These are phyloP conservation scores for Meghimatium bilineatum DNA, from an alignment of 2,888 invertebrate genomes.

Conservation along the genomic window DNA sequence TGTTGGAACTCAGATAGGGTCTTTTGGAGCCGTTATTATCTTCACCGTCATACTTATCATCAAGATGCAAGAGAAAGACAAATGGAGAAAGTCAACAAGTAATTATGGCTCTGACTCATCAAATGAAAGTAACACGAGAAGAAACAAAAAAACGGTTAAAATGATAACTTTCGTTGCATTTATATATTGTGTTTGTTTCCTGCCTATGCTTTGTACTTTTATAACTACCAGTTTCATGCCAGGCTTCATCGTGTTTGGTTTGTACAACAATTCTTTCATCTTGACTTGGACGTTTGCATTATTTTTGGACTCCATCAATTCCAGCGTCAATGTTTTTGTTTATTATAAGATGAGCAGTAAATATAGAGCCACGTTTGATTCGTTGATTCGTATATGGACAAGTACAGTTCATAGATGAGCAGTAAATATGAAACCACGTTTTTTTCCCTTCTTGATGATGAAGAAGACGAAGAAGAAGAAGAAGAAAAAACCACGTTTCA, in stretches of 20 bases:
- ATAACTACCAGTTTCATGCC: not conserved
- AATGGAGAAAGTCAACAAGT: not conserved
- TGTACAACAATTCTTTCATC: constrained; percentile 3
- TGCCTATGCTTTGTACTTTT: not conserved
- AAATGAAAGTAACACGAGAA: not conserved
- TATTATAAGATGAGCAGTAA: constrained; percentile 34
- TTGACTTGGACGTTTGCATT: constrained; percentile 13
- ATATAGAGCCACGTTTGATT: not conserved
- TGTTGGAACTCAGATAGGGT: not conserved
- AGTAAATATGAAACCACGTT: not conserved
- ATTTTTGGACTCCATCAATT: constrained; percentile 10
- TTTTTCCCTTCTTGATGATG: too few relatives aligned
- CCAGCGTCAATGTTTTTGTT: constrained; percentile 27
- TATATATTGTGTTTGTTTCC: constrained; percentile 12
- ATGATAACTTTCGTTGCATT: constrained; percentile 14
- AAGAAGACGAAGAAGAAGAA: too few relatives aligned
- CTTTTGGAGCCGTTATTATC: not conserved
- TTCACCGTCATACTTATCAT: not conserved
- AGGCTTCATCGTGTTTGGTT: constrained; percentile 5
- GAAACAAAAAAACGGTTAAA: constrained; percentile 1
- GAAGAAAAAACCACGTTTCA: not conserved
- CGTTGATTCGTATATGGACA: not conserved
- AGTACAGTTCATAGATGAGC: too few relatives aligned
- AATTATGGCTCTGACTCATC: not conserved
- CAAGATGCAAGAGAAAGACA: not conserved